Evolutionary conservation across 2,888 invertebrate genomes (phyloP), one percentile per base, ranked within the genome.

Genomic region (Holacanthella duospinosa): DNA sequence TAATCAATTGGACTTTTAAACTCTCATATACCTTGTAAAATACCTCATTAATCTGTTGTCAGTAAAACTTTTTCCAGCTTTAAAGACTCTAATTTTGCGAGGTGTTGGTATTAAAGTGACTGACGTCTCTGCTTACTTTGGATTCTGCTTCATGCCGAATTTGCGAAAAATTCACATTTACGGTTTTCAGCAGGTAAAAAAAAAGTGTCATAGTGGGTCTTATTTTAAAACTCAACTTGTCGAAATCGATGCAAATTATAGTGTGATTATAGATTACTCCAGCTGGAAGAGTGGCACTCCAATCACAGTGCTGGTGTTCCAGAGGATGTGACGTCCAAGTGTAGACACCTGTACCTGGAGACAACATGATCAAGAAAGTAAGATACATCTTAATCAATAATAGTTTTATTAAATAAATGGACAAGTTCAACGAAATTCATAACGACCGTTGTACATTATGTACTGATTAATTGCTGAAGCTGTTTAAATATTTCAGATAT

Each of bases 51-150:
- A n/a, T n/a, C n/a, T 43, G 43, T 16, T 43, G 12, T 16, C n/a
- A 16, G 43, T 43, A 16, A 16, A 43, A 43, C 25, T 29, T 26
- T 55, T 59, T 53, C 3, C 24, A 70, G 66, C 59, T 61, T 62
- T 72, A 36, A 56, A 55, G 27, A 63, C 61, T 29, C 29, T 70
- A 0, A 67, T 70, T 1, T 54, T 72, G 1, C 61, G 71, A 12
- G 71, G 72, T 21, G 56, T 72, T 12, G 72, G 72, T 44, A 71
- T 72, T 12, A 72, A 72, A 55, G 62, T 72, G 1, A 71, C 72
- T 1, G 69, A 71, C 55, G 64, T 72, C 27, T 64, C 68, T 9
- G 61, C 68, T 2, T 28, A 63, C 29, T 61, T 66, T 60, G 71
- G 66, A 2, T 72, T 72, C 55, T 60, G 60, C 28, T 61, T 62